Percentiles rank a stretch among this genome's conserved stretches.
phyloP scores from a whole-genome alignment of 2,113 vertebrate genomes.

The Dipodomys merriami region DNA sequence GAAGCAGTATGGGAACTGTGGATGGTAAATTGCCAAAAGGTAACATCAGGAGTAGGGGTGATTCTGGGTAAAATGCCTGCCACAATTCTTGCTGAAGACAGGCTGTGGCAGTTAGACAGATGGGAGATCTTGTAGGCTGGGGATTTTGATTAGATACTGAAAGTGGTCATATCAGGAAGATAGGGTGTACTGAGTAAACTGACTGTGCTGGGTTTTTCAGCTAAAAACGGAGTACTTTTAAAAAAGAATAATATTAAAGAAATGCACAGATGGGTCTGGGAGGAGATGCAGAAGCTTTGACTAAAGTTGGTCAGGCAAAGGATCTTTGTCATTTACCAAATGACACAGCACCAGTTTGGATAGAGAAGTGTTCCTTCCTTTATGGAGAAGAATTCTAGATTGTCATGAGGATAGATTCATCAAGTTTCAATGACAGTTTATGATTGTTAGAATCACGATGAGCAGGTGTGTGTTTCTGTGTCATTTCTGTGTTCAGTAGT shows the following conservation, averaged over 20 bases:
- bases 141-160: not conserved
- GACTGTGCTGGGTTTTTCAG: not conserved
- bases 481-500: not conserved
- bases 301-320: not conserved
- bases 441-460: not conserved
- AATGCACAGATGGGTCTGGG: not conserved
- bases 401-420: not conserved
- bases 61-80: not conserved
- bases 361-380: not conserved
- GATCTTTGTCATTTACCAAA: not conserved
- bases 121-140: not conserved
- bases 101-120: not conserved
- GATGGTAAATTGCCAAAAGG: not conserved
- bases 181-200: not conserved
- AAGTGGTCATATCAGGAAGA: not conserved
- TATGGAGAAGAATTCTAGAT: not conserved
- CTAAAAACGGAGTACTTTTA: not conserved
- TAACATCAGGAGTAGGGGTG: not conserved
- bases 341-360: not conserved
- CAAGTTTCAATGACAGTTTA: not conserved
- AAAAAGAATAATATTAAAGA: too few species aligned
- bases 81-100: not conserved
- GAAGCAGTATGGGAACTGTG: not conserved
- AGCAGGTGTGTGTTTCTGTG: not conserved
- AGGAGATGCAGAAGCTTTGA: not conserved